Evolutionary conservation across 2,113 vertebrate genomes (phyloP).

Genomic region (Paedocypris sp.): DNA sequence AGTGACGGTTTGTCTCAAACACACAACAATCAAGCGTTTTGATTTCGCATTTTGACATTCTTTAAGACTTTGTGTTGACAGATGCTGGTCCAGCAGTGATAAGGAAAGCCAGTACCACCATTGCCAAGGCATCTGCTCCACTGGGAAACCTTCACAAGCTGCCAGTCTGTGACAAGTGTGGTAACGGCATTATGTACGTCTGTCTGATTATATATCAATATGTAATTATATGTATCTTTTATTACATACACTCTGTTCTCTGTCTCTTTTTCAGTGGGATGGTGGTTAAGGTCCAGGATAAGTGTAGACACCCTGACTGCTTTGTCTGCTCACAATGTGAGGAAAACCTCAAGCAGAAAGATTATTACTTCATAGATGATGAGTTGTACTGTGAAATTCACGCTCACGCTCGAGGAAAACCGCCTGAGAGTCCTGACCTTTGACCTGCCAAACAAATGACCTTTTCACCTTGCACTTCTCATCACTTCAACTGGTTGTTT

Average conservation of each 20-base stretch:
- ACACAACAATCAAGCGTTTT: no score
- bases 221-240: not conserved
- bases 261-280: conserved; percentile 64
- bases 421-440: conserved; percentile 84
- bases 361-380: conserved; percentile 93
- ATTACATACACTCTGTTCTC: not conserved
- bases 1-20: conserved; percentile 68
- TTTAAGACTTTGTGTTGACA: conserved; percentile 39
- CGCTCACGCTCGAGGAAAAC: conserved; percentile 75
- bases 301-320: conserved; percentile 85
- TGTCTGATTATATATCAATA: not conserved
- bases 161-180: conserved; percentile 90
- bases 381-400: conserved; percentile 93
- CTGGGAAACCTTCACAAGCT: conserved; percentile 78
- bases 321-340: conserved; percentile 91
- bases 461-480: not conserved
- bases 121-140: conserved; percentile 61
- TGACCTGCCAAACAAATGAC: no score
- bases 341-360: conserved; percentile 91
- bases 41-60: not conserved
- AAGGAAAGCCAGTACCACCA: conserved; percentile 78
- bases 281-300: conserved; percentile 90
- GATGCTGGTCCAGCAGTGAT: conserved; percentile 78
- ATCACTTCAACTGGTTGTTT: not conserved
- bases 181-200: conserved; percentile 91